phyloP scores from a whole-genome alignment of 2,888 invertebrate genomes.

The Temnothorax rugatulus region DNA sequence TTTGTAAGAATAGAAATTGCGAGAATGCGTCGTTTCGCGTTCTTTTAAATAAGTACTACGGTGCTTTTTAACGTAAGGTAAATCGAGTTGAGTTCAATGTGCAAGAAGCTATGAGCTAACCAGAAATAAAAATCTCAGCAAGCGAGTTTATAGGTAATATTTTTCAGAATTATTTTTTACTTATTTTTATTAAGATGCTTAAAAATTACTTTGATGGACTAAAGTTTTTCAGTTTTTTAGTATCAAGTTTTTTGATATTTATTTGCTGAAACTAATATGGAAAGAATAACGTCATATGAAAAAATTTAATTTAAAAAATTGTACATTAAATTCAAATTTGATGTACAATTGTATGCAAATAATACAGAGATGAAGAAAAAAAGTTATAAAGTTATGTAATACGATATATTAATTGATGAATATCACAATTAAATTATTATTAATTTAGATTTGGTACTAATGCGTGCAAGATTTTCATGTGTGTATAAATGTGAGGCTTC shows the following conservation, averaged over 20 bases:
- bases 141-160: neutral
- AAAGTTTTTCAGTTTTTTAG: neutral
- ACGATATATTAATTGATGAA: constrained; percentile 8
- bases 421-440: constrained; percentile 22
- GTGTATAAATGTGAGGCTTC: neutral
- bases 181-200: neutral
- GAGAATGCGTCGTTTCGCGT: neutral
- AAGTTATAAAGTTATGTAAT: neutral
- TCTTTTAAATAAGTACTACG: neutral
- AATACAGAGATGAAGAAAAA: neutral
- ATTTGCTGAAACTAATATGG: neutral
- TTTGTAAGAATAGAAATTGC: constrained; percentile 29
- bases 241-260: neutral
- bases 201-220: neutral
- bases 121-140: neutral
- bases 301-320: neutral
- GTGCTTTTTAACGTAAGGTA: neutral
- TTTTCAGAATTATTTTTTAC: neutral
- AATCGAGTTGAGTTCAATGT: neutral
- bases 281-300: neutral
- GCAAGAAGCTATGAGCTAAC: neutral
- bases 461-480: neutral
- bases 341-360: neutral
- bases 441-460: constrained; percentile 1
- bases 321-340: neutral